These are phyloP conservation scores for Drosophila persimilis DNA, from an alignment of 1,140 invertebrate genomes.

Conservation along the genomic window DNA sequence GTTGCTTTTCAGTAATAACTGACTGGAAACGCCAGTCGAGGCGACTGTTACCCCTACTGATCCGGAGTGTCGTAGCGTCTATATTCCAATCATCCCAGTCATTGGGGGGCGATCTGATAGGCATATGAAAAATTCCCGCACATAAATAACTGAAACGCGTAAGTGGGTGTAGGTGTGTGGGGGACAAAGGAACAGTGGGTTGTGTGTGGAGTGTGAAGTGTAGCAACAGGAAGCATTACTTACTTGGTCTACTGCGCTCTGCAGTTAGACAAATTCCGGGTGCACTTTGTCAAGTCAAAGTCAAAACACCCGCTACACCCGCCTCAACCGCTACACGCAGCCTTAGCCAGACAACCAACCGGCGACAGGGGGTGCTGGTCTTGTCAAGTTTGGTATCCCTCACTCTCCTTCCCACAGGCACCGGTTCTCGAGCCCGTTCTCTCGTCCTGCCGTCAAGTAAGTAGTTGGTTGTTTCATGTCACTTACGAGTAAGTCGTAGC, in stretches of 20 bases:
- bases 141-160: conserved; percentile 58
- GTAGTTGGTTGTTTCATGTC: conserved; percentile 55
- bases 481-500: conserved; percentile 25
- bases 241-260: conserved; percentile 13
- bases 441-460: not conserved
- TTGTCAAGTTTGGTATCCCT: conserved; percentile 5
- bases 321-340: too few relatives aligned
- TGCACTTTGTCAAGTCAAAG: conserved; percentile 14
- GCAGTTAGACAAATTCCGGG: conserved; percentile 22
- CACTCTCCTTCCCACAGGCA: too few relatives aligned
- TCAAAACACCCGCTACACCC: not conserved
- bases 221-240: conserved; percentile 36
- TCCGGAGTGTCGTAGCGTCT: conserved; percentile 19
- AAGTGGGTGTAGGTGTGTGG: conserved; percentile 9
- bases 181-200: not conserved
- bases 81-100: too few relatives aligned
- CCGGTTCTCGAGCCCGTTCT: not conserved
- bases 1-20: not conserved
- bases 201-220: conserved; percentile 8
- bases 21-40: not conserved
- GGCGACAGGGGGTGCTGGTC: not conserved
- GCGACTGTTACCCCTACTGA: conserved; percentile 2
- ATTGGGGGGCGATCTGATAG: conserved; percentile 47
- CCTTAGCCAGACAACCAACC: not conserved
- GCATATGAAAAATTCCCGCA: conserved; percentile 54